Evolutionary conservation across 2,888 invertebrate species (phyloP).

Genomic region (Rhamphomyia laevipes): DNA sequence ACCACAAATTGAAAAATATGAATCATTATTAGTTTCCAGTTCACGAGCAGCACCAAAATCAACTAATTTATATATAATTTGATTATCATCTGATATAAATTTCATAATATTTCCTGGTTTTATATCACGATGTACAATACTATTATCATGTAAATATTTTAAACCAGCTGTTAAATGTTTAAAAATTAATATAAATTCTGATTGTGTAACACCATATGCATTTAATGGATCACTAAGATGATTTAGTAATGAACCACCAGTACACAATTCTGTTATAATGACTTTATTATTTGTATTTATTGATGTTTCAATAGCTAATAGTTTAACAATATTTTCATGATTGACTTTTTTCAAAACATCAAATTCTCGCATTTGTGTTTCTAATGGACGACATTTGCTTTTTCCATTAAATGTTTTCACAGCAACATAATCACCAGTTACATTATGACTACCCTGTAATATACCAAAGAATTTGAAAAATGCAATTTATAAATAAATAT

Average conservation of each 20-base stretch:
- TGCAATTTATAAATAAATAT: no score
- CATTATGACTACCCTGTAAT: constrained; percentile 74
- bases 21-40: constrained; percentile 62
- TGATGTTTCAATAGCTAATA: constrained; percentile 85
- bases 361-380: constrained; percentile 85
- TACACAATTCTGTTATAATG: constrained; percentile 87
- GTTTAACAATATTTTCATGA: constrained; percentile 84
- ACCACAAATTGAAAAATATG: constrained; percentile 84
- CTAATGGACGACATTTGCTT: constrained; percentile 76
- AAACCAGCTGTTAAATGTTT: constrained; percentile 81
- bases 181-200: constrained; percentile 72
- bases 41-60: constrained; percentile 91
- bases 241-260: constrained; percentile 78
- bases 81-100: constrained; percentile 79
- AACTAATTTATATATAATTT: constrained; percentile 51
- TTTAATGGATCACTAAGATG: constrained; percentile 87
- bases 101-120: constrained; percentile 94
- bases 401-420: constrained; percentile 89
- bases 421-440: constrained; percentile 83
- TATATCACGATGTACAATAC: constrained; percentile 79
- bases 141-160: constrained; percentile 81
- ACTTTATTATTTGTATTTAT: constrained; percentile 68
- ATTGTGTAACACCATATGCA: constrained; percentile 75
- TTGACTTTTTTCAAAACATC: constrained; percentile 79
- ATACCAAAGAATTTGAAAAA: no score